These are phyloP conservation scores for Pseudoatta argentina DNA, from an alignment of 1,140 invertebrate species.

Conservation along the genomic window DNA sequence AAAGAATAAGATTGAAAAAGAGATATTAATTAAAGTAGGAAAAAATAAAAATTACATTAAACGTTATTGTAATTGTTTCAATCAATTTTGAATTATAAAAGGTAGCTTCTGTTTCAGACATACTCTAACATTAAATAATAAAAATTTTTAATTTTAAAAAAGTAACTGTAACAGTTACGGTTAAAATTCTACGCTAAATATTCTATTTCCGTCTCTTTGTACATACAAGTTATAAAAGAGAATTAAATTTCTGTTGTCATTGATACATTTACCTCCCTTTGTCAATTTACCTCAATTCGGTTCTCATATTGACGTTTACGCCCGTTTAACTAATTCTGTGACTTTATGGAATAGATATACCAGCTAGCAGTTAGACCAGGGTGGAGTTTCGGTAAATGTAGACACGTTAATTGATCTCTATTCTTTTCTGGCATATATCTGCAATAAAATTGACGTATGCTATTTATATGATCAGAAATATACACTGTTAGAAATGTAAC, in stretches of 20 bases:
- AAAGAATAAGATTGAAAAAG: background rate
- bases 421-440: background rate
- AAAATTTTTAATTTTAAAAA: conserved; percentile 18
- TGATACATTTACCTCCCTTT: background rate
- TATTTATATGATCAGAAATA: background rate
- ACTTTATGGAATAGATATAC: conserved; percentile 11
- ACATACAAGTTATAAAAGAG: background rate
- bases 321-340: conserved; percentile 18
- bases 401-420: conserved; percentile 10
- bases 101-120: background rate
- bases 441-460: conserved; percentile 9
- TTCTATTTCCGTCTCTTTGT: background rate
- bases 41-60: background rate
- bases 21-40: background rate
- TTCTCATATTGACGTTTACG: background rate
- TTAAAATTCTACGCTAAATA: too few relatives aligned
- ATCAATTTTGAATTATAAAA: conserved; percentile 13
- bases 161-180: background rate
- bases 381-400: conserved; percentile 6
- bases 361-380: background rate
- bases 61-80: background rate
- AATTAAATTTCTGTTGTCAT: conserved; percentile 15
- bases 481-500: too few relatives aligned
- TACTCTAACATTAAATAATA: background rate
- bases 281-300: conserved; percentile 3